phyloP scores from a whole-genome alignment of 2,113 vertebrate genomes.

The Phyllostomus hastatus region DNA sequence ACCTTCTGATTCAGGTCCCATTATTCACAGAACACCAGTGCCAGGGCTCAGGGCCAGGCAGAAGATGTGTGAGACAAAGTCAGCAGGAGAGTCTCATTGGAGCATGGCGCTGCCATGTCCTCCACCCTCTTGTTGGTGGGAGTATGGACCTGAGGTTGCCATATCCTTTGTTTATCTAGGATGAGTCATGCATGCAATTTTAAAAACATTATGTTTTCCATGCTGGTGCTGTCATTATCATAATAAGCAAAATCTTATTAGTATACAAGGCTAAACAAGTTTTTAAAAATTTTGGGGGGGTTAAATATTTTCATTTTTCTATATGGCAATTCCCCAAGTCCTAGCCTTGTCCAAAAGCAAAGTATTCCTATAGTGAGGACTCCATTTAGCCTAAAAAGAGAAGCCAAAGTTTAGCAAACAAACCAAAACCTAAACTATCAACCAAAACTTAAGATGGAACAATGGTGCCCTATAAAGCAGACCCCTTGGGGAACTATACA shows the following conservation, averaged over 20 bases:
- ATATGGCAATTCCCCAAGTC: not conserved
- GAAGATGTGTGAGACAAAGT: not conserved
- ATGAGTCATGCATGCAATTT: not conserved
- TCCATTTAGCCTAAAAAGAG: not conserved
- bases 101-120: too few relatives aligned
- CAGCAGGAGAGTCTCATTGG: not conserved
- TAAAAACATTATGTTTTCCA: not conserved
- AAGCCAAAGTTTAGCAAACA: conserved; percentile 22
- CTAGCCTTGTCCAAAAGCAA: not conserved
- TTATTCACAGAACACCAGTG: not conserved
- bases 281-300: not conserved
- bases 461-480: not conserved
- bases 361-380: not conserved
- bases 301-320: not conserved
- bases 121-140: not conserved
- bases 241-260: not conserved
- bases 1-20: not conserved
- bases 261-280: not conserved
- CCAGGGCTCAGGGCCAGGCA: not conserved
- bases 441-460: not conserved
- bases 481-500: not conserved
- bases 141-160: not conserved
- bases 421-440: not conserved
- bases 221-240: not conserved
- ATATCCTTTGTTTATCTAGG: not conserved